Conservation (phyloP, 2,113 vertebrate genomes). For the Engystomops pustulosus region DNA sequence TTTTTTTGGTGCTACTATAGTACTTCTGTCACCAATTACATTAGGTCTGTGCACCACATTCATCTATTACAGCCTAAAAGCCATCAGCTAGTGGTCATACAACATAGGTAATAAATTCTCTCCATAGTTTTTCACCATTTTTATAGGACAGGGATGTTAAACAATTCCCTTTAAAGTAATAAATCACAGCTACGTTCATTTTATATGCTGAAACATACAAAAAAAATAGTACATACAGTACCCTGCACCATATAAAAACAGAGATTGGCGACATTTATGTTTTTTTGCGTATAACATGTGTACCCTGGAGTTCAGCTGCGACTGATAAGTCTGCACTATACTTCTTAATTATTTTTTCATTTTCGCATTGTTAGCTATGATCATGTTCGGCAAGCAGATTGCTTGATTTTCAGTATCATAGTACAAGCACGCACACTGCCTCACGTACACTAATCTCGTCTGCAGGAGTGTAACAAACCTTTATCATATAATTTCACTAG, state of each 20-base stretch:
- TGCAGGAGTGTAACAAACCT: constrained; percentile 56
- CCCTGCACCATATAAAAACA: not conserved
- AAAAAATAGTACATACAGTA: too few relatives aligned
- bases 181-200: too few relatives aligned
- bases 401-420: constrained; percentile 55
- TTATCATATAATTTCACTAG: constrained; percentile 59
- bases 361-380: constrained; percentile 46
- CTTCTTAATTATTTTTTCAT: constrained; percentile 45
- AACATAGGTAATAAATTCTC: too few relatives aligned
- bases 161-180: too few relatives aligned
- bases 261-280: not conserved
- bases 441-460: constrained; percentile 52
- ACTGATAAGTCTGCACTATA: constrained; percentile 23
- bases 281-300: constrained; percentile 8
- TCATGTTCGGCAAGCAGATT: constrained; percentile 40
- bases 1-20: too few relatives aligned
- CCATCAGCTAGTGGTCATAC: too few relatives aligned
- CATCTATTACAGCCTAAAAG: too few relatives aligned
- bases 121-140: too few relatives aligned
- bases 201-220: too few relatives aligned
- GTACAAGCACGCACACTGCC: constrained; percentile 52
- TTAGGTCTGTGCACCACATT: too few relatives aligned
- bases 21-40: too few relatives aligned
- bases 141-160: too few relatives aligned
- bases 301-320: constrained; percentile 23